Evolutionary conservation across 2,113 vertebrate genomes (phyloP).

Genomic region (Apistogramma diplotaenia): DNA sequence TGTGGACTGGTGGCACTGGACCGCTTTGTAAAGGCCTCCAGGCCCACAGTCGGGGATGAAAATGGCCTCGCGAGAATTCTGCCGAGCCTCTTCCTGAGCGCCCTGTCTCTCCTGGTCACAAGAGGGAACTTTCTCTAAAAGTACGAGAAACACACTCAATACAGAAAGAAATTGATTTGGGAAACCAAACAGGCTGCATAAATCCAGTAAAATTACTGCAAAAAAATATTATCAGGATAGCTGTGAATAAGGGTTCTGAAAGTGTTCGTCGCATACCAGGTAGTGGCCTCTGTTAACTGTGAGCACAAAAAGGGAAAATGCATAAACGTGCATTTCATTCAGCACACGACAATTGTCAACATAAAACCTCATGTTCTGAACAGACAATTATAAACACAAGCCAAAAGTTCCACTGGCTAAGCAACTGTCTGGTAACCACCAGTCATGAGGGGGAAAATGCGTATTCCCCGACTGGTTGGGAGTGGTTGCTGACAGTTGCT

Average conservation of each 20-base stretch:
- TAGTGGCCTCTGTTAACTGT: not conserved
- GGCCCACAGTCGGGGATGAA: conserved; percentile 95
- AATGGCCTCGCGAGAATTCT: conserved; percentile 87
- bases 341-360: not conserved
- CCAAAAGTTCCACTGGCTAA: not conserved
- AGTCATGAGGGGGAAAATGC: not conserved
- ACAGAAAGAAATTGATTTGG: not conserved
- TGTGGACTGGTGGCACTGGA: conserved; percentile 98
- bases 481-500: not conserved
- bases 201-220: not conserved
- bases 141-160: conserved; percentile 71
- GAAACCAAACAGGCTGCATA: not conserved
- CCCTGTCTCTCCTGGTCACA: conserved; percentile 97
- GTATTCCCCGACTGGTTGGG: not conserved
- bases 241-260: not conserved
- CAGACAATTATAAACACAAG: not conserved
- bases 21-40: conserved; percentile 89
- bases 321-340: not conserved
- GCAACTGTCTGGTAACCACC: not conserved
- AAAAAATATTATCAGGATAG: too few relatives aligned
- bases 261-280: not conserved
- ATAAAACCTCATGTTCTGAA: not conserved
- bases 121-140: conserved; percentile 95
- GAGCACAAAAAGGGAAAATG: not conserved
- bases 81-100: conserved; percentile 87